Evolutionary conservation across 2,888 invertebrate genomes (phyloP), one percentile per base, ranked within the genome.

Genomic region (Calephelis perditalis): DNA sequence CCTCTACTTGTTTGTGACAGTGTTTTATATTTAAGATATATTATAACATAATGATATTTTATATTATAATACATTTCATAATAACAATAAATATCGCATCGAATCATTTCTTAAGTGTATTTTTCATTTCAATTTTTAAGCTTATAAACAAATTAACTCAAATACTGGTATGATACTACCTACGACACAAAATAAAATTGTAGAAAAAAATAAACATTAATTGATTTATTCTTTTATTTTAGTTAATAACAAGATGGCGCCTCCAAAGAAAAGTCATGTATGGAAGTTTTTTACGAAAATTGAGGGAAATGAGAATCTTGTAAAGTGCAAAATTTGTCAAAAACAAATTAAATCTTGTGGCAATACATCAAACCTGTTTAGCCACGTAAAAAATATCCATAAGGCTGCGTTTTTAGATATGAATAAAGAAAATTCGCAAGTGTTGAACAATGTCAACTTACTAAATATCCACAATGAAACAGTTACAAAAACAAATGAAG

Each of bases 231-330:
- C 43, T 43, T 43, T 43, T 43, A 43, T 43, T 43, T 43, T 43
- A 43, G 43, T 43, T 43, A 43, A 43, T 43, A 43, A 43, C 43
- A 43, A 43, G 43, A 37, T 47, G n/a, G 15, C 40, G 26, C 43
- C 45, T 49, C 35, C 47, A 12, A 40, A 56, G 52, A 40, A 56
- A 15, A 63, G 64, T 63, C 44, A 58, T 62, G 62, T 63, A 52
- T 67, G 65, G 67, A 62, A 54, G 57, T 65, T 63, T 65, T 65
- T 62, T 46, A 49, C 62, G 9, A 67, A 67, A 65, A 65, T 57
- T 62, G 63, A 65, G 37, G 55, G 37, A 55, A 37, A 55, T 8
- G 40, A 37, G 11, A 54, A 60, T 9, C 46, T 56, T 12, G 56
- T 56, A 56, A 60, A 56, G 12, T 60, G 60, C 46, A 60, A 9